Evolutionary conservation across 2,797 vertebrate genomes (phyloP), one percentile per base, ranked within the genome.

Genomic region (Alcedo quadribrachys): DNA sequence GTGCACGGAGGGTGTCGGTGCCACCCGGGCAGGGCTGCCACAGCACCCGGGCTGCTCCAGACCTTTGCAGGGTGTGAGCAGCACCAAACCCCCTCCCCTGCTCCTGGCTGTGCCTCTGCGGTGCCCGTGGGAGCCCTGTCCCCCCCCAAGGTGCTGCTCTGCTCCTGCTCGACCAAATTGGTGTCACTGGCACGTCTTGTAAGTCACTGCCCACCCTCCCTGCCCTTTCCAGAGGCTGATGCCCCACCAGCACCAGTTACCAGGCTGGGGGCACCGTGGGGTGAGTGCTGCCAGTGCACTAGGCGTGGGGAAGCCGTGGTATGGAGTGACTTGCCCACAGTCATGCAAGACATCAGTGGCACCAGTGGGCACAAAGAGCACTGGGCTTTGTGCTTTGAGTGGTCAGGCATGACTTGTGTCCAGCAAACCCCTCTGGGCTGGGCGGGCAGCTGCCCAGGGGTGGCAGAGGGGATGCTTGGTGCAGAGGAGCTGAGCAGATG

Each of bases 111-210:
- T 43, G 66, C 10, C 8, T 20, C 24, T 11, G 60, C 0, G 1
- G 28, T 35, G 58, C 24, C 57, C 3, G 0, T 0, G 7, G 2
- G n/a, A 12, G 13, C 19, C 21, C 48, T 1, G 5, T 12, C 20
- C 19, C 45, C 45, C 54, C 61, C 32, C 2, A 14, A 25, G 37
- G 33, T 9, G 48, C 43, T 58, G 71, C 67, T 74, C 62, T 53
- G 76, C 77, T 35, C 30, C 83, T 20, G 19, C 27, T 15, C 1
- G 0, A 37, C 61, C 9, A 0, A 24, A 12, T 8, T 18, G 63
- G 12, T 35, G 62, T 8, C 50, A 20, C 8, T 1, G 5, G 33
- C 33, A 13, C 0, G 0, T 58, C 79, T 5, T 8, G 48, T 58
- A 30, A 32, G n/a, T 32, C 71, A 1, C 53, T 42, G 48, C 58